Evolutionary conservation across 2,888 invertebrate genomes (phyloP), one percentile per base, ranked within the genome.

Genomic region (Lottia gigantea): DNA sequence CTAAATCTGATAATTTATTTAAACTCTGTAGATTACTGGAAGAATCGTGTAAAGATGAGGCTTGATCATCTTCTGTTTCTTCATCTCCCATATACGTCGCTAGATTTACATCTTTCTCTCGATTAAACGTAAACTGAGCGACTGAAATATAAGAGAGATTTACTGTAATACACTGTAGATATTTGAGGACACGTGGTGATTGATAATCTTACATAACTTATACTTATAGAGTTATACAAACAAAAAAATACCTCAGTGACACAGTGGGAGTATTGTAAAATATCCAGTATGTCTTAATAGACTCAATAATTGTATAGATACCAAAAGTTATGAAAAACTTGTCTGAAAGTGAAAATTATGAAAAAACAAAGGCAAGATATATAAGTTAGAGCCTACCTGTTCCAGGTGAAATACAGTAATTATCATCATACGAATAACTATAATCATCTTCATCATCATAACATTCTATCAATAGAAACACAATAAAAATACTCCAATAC

Each of bases 371-470:
- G 31, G 31, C 6, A 31, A 31, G 31, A 31, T 31, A 31, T 31
- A 6, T 31, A 31, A 31, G 31, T 31, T 4, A 31, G 6, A 31
- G 31, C 31, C 26, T 84, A 90, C 91, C 90, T 90, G 95, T 95
- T 85, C 94, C 94, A 2, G 97, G 96, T 16, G 97, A 97, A 83
- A 96, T 92, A 86, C 94, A 94, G 88, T 92, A 94, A 86, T 96
- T 96, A 85, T 97, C 97, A 89, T 97, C 97, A 62, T 96, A 93
- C 12, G 97, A 97, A 88, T 95, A 95, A 15, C 97, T 97, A 88
- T 96, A 97, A 14, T 77, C 76, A 71, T 82, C 80, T 90, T 95
- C 95, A 83, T 95, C 95, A 19, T 92, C 94, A 84, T 96, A 96
- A 86, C 95, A 96, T 85, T 97, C 97, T 93, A 84, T 6, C 2